Evolutionary conservation across 37 sponge, comb jelly and placozoan genomes (phyloP), one percentile per base, ranked within the genome.

Genomic region (Crambe crambe): DNA sequence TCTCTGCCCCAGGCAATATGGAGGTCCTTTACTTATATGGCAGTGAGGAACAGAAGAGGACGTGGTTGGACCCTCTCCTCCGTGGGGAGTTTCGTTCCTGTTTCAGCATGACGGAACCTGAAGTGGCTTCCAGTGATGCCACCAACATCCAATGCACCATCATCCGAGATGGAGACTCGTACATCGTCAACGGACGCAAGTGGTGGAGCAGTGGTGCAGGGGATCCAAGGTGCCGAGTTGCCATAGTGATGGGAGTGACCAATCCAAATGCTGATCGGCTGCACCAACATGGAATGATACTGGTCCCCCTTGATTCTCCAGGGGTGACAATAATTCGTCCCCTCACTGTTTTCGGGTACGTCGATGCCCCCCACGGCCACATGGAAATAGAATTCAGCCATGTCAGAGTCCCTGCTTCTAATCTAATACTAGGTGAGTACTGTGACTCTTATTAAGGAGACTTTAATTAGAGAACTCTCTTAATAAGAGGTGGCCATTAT

Each of bases 121-220:
- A 37, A 18, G 95, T 97, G 29, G 95, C 95, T 0, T 97, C 97
- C 26, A 87, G 89, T 67, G 97, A 97, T 91, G 97, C 97, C 61
- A 97, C 89, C 27, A 97, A 97, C 70, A 94, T 97, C 37, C 18
- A 43, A 18, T 72, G 78, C 58, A 63, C 87, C 27, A 91, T 94
- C 68, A 41, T 42, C 1, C 80, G 84, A 3, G 82, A 85, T 56
- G 92, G 92, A 1, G 69, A 74, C 57, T 51, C 73, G 0, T 97
- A 91, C 59, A 73, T 93, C 26, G 83, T 97, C 69, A 94, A 94
- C 82, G 97, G 97, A 18, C 38, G 71, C 5, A 97, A 97, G 80
- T 97, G 95, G 95, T 97, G 95, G 95, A 94, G 80, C 70, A 84
- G 85, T 78, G 93, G 93, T 21, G 95, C 95, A 29, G 90, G 94